A percentile compares a stretch with the other conserved stretches of the same genome.
phyloP scores from a whole-genome alignment of 1,140 invertebrate genomes.

The Drosophila serrata region DNA sequence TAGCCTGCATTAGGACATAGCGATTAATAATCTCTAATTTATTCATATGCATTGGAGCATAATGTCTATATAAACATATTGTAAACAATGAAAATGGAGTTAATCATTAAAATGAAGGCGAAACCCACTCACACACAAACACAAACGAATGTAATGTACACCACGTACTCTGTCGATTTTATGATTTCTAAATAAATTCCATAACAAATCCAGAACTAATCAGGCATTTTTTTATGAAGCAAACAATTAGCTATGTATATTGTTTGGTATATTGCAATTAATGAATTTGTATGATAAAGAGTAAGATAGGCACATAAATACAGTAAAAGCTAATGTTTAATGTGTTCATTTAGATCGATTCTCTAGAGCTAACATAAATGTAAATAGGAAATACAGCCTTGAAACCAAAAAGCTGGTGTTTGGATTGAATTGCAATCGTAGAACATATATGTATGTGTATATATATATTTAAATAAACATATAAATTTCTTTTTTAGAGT shows the following conservation, averaged over 20 bases:
- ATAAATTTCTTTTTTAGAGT: no score
- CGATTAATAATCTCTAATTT: slow-evolving; percentile 79
- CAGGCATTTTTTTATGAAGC: neutral
- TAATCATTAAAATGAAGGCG: slow-evolving; percentile 41
- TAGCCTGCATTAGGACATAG: slow-evolving; percentile 72
- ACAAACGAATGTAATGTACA: slow-evolving; percentile 68
- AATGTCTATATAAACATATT: slow-evolving; percentile 51
- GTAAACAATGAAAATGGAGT: slow-evolving; percentile 37
- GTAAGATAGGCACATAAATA: neutral
- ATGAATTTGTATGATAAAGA: neutral
- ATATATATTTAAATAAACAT: no score
- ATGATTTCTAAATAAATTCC: slow-evolving; percentile 79
- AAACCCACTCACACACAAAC: slow-evolving; percentile 36
- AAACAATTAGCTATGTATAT: neutral
- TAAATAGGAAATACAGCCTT: neutral
- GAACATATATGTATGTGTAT: no score
- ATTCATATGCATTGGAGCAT: slow-evolving; percentile 58
- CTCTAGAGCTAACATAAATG: neutral
- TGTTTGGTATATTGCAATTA: neutral
- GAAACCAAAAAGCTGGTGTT: neutral
- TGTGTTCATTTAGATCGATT: neutral
- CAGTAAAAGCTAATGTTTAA: neutral
- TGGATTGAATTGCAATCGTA: no score
- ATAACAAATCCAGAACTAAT: slow-evolving; percentile 40
- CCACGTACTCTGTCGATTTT: slow-evolving; percentile 67